Conservation (phyloP, 2,797 vertebrate genomes). For the Sciaenops ocellatus region DNA sequence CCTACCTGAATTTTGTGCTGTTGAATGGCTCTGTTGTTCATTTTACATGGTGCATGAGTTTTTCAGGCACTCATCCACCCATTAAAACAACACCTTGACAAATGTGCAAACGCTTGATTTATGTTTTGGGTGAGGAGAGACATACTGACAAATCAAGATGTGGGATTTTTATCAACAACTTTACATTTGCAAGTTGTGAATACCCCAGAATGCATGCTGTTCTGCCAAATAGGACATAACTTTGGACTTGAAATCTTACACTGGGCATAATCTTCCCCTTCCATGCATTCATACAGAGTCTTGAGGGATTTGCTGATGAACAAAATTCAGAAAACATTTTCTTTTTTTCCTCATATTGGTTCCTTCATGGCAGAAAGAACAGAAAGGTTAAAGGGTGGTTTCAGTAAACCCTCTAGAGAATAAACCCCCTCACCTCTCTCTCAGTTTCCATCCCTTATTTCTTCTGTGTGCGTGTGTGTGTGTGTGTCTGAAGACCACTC, state of each 20-base stretch:
- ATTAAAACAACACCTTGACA: too few species aligned
- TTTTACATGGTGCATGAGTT: neutral
- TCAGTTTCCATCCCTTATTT: slow-evolving; percentile 42
- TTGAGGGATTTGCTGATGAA: slow-evolving; percentile 3
- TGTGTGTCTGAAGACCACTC: slow-evolving; percentile 18
- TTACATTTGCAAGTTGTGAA: neutral
- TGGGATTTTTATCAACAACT: neutral
- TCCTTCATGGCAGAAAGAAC: slow-evolving; percentile 36
- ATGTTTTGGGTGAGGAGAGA: neutral
- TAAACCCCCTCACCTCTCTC: slow-evolving; percentile 46
- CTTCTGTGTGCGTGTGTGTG: slow-evolving; percentile 17
- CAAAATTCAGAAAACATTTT: slow-evolving; percentile 13
- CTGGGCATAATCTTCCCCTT: neutral
- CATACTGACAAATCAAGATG: neutral
- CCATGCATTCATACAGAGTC: slow-evolving; percentile 5
- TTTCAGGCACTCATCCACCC: neutral
- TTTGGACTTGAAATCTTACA: neutral
- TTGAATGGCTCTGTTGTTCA: neutral
- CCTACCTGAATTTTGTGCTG: slow-evolving; percentile 23
- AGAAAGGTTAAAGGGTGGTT: slow-evolving; percentile 62
- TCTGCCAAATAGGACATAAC: neutral
- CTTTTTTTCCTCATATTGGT: slow-evolving; percentile 11
- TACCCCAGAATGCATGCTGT: neutral
- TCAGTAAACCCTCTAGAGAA: slow-evolving; percentile 59
- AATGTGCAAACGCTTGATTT: neutral